These are phyloP conservation scores for Phyto melanocephala DNA, from an alignment of 2,888 invertebrate genomes.

Conservation along the genomic window DNA sequence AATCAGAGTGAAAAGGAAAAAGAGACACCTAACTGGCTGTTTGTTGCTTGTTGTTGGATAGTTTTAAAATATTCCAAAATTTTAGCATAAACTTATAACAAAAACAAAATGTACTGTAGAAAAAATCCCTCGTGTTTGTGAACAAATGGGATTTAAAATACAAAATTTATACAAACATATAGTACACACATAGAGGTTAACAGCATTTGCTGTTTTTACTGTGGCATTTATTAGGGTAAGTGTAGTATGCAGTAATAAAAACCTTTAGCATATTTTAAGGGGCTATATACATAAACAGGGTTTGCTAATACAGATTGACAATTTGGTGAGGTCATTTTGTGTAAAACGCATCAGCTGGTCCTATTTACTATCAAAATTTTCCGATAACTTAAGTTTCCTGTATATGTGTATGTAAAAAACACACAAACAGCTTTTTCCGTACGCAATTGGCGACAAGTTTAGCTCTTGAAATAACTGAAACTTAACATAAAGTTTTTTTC, in stretches of 20 bases:
- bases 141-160: slow-evolving; percentile 62
- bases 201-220: neutral
- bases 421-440: no score
- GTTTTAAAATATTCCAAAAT: slow-evolving; percentile 54
- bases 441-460: no score
- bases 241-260: slow-evolving; percentile 3
- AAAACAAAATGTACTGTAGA: slow-evolving; percentile 31
- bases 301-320: no score
- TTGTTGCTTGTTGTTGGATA: neutral
- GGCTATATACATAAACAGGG: neutral
- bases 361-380: no score
- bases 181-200: neutral
- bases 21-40: neutral
- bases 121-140: slow-evolving; percentile 54
- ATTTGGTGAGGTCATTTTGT: no score
- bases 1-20: neutral
- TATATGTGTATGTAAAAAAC: no score
- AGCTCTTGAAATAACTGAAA: no score
- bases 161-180: neutral
- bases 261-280: slow-evolving; percentile 48
- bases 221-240: slow-evolving; percentile 30
- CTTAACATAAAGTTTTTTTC: no score
- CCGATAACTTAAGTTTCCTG: no score
- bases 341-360: no score
- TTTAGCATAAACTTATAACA: slow-evolving; percentile 35